Conservation (phyloP, 2,888 invertebrate genomes). For the Cephus pygmeus region DNA sequence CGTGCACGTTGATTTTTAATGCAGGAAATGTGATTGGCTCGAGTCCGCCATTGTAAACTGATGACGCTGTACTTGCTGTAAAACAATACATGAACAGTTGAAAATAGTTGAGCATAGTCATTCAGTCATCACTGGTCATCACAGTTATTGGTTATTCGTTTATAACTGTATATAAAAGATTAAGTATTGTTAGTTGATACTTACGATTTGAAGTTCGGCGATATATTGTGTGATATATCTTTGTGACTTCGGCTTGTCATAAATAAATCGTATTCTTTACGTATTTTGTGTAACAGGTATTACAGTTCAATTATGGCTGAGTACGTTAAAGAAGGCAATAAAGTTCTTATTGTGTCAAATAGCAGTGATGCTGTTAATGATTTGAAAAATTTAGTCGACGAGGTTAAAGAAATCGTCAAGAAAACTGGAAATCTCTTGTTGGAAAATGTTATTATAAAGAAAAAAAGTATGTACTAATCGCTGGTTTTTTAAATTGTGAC, state of each 20-base stretch:
- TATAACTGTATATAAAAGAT: not conserved
- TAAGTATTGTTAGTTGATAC: not conserved
- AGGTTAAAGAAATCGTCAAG: slow-evolving; percentile 66
- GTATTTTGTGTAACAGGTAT: not conserved
- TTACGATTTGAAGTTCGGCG: not conserved
- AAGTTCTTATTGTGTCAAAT: slow-evolving; percentile 72
- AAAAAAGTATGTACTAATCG: slow-evolving; percentile 66
- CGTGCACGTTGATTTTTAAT: not conserved
- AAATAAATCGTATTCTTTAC: not conserved
- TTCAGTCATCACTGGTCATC: not conserved
- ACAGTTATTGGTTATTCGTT: not conserved
- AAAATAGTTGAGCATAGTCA: not conserved
- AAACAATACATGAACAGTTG: not conserved
- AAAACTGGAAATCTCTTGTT: slow-evolving; percentile 68
- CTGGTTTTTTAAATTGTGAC: not conserved
- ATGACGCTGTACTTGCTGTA: not conserved
- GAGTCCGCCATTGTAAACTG: not conserved
- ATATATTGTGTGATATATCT: not conserved
- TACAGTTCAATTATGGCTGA: slow-evolving; percentile 28
- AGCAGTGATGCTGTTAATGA: slow-evolving; percentile 65
- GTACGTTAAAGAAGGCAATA: slow-evolving; percentile 64
- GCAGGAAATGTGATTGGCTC: not conserved
- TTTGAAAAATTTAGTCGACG: slow-evolving; percentile 68
- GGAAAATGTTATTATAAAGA: slow-evolving; percentile 73
- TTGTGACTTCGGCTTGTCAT: not conserved